A percentile compares a stretch with the other conserved stretches of the same genome.
These are phyloP conservation scores for Volucella bombylans DNA, from an alignment of 2,888 invertebrate genomes.

Conservation along the genomic window DNA sequence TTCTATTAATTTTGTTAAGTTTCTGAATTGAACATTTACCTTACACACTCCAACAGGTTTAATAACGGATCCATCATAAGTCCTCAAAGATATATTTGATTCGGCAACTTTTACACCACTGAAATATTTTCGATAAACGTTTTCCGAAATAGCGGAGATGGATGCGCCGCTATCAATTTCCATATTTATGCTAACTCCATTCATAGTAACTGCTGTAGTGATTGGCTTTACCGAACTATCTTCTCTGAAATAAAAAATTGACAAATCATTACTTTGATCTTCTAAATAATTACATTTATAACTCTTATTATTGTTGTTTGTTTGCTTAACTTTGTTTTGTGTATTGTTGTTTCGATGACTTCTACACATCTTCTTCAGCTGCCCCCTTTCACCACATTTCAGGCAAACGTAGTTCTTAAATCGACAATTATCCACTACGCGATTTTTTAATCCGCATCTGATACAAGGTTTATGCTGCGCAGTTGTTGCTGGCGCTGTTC, in stretches of 20 bases:
- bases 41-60: constrained; percentile 41
- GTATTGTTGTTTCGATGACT: too few relatives aligned
- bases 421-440: constrained; percentile 10
- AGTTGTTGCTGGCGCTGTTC: background rate
- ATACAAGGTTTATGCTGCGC: constrained; percentile 12
- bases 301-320: constrained; percentile 2
- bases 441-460: constrained; percentile 26
- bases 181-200: constrained; percentile 56
- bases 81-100: constrained; percentile 21
- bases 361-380: constrained; percentile 4
- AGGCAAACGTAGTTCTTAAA: too few relatives aligned
- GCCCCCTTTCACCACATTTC: background rate
- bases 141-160: constrained; percentile 39
- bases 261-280: constrained; percentile 21
- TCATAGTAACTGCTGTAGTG: constrained; percentile 32
- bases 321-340: constrained; percentile 25
- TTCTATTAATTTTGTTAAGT: constrained; percentile 31
- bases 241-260: constrained; percentile 36
- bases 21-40: constrained; percentile 39
- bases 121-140: constrained; percentile 44
- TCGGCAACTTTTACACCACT: background rate
- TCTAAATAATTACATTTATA: constrained; percentile 33
- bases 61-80: constrained; percentile 37
- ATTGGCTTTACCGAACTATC: constrained; percentile 2
- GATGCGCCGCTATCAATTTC: constrained; percentile 67